phyloP scores from a whole-genome alignment of 2,797 vertebrate genomes.

The Melanotaenia maccullochi region DNA sequence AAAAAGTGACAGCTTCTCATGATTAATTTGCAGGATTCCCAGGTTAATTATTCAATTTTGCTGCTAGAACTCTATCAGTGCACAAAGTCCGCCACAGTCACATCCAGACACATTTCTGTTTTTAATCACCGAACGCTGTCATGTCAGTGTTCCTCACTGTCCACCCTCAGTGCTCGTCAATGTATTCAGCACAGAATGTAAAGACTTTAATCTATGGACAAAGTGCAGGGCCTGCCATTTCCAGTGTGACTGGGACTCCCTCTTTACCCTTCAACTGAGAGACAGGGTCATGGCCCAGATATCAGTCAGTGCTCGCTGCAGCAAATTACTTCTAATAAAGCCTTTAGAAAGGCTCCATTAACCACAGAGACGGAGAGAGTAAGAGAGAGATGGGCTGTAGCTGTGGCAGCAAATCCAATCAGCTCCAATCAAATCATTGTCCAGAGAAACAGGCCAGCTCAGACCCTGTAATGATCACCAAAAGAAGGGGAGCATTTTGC shows the following conservation, averaged over 20 bases:
- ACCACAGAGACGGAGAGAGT: constrained; percentile 50
- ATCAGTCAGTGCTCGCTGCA: constrained; percentile 88
- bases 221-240: constrained; percentile 44
- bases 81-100: neutral
- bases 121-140: constrained; percentile 14
- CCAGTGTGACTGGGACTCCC: constrained; percentile 46
- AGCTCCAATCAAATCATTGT: constrained; percentile 57
- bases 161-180: neutral
- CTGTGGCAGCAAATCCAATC: constrained; percentile 57
- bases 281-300: constrained; percentile 81
- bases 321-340: constrained; percentile 87
- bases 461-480: constrained; percentile 20
- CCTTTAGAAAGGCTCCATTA: constrained; percentile 79
- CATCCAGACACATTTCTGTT: constrained; percentile 18
- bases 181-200: constrained; percentile 20
- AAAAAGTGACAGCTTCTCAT: no score
- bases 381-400: constrained; percentile 36
- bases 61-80: neutral
- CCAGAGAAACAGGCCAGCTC: constrained; percentile 19
- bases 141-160: neutral
- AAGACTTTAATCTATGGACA: constrained; percentile 42
- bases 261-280: constrained; percentile 73
- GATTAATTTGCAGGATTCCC: neutral
- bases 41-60: neutral
- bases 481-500: constrained; percentile 11